These are phyloP conservation scores for Colistium nudipinnis DNA, from an alignment of 2,113 vertebrate genomes.

Conservation along the genomic window DNA sequence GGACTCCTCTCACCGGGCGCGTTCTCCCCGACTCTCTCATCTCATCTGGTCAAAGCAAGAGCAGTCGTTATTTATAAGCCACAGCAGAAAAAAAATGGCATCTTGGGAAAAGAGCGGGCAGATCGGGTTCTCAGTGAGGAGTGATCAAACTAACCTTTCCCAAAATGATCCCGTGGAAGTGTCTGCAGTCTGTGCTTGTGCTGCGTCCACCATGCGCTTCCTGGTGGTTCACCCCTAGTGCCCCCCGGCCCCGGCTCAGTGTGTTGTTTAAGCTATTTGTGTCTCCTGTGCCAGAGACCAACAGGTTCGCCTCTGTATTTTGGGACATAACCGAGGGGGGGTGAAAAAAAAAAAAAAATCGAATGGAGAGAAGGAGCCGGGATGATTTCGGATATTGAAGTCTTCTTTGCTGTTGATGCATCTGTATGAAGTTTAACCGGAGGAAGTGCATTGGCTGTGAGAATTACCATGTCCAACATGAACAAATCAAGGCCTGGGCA, in stretches of 20 bases:
- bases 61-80: slow-evolving; percentile 65
- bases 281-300: slow-evolving; percentile 34
- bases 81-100: slow-evolving; percentile 53
- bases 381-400: slow-evolving; percentile 33
- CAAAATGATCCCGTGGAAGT: slow-evolving; percentile 33
- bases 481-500: too few relatives aligned
- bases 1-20: slow-evolving; percentile 35
- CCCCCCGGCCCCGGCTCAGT: slow-evolving; percentile 17
- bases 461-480: too few relatives aligned
- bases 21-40: slow-evolving; percentile 29
- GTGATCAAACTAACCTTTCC: slow-evolving; percentile 59
- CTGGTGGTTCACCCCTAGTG: slow-evolving; percentile 16
- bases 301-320: slow-evolving; percentile 67
- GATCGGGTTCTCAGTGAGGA: slow-evolving; percentile 46
- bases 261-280: slow-evolving; percentile 40
- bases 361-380: slow-evolving; percentile 59
- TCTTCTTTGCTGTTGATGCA: slow-evolving; percentile 15
- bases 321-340: slow-evolving; percentile 52
- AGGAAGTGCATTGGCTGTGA: too few relatives aligned
- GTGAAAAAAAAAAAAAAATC: slow-evolving; percentile 21
- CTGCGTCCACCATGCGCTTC: slow-evolving; percentile 13
- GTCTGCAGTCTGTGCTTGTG: not conserved
- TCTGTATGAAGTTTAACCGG: too few relatives aligned
- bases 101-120: slow-evolving; percentile 39
- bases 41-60: slow-evolving; percentile 52